Evolutionary conservation across 2,888 invertebrate species (phyloP), one percentile per base, ranked within the genome.

Genomic region (Drymonia ruficornis): DNA sequence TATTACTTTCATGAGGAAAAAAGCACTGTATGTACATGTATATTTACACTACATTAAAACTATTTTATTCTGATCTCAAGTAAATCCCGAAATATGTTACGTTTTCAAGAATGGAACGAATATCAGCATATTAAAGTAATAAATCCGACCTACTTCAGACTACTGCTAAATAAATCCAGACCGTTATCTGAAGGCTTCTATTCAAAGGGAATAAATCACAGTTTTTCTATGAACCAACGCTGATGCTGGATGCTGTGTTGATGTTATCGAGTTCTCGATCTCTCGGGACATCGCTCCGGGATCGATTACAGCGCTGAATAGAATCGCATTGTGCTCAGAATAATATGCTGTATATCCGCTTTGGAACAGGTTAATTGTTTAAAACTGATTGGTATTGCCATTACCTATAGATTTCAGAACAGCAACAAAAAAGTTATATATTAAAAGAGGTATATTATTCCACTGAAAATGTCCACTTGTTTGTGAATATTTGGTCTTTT

Each of bases 241-340:
- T 5, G 4, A 40, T 40, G 11, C 40, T 40, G 7, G 16, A 16
- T 40, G 3, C 2, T 11, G 9, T 43, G 43, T 18, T 5, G 19
- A 0, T 18, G 46, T 54, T 53, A 55, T 49, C 53, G 56, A 57
- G 55, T 42, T 1, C 18, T 50, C 55, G 56, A 56, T 59, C 56
- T 60, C 60, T 55, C 56, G 55, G 53, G 61, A 60, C 53, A 53
- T 57, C 56, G 55, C 49, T 56, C 55, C 60, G 49, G 43, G 56
- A 61, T 63, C 63, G 67, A 70, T 70, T 63, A 61, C 55, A 46
- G 50, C 36, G 44, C 49, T 58, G 60, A 59, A 62, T 57, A 56
- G 66, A 61, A 52, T 63, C 61, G 67, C 60, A 65, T 70, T 70
- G 67, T 70, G 64, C 52, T 53, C 59, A 49, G 65, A 59, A 65